Conservation (phyloP, 2,888 invertebrate species). For the Dexiosoma caninum region DNA sequence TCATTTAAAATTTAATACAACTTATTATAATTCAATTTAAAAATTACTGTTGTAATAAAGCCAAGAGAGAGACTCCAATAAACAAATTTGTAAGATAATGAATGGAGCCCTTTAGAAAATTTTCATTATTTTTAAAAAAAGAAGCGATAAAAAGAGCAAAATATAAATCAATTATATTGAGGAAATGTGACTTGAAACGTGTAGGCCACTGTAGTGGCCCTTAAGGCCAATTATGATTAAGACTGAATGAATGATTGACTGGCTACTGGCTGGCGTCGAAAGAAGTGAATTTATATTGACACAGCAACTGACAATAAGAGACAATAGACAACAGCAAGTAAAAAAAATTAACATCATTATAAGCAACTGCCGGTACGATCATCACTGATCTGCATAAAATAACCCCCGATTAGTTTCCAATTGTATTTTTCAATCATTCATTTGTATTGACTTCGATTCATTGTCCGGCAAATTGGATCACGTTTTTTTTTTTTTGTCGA, state of each 20-base stretch:
- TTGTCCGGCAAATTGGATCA: slow-evolving; percentile 61
- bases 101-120: slow-evolving; percentile 23
- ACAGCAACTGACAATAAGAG: slow-evolving; percentile 40
- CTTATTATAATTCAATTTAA: slow-evolving; percentile 4
- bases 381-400: slow-evolving; percentile 25
- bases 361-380: background rate
- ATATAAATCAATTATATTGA: slow-evolving; percentile 50
- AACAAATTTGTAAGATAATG: background rate
- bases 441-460: slow-evolving; percentile 32
- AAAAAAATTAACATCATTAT: slow-evolving; percentile 8
- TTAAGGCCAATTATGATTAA: slow-evolving; percentile 46
- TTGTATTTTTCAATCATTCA: background rate
- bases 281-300: slow-evolving; percentile 26
- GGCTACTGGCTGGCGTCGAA: background rate
- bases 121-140: background rate
- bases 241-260: background rate
- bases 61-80: background rate
- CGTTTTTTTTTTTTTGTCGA: slow-evolving; percentile 58
- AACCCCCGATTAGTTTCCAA: slow-evolving; percentile 31
- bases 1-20: background rate
- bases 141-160: slow-evolving; percentile 2
- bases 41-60: background rate
- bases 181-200: slow-evolving; percentile 59
- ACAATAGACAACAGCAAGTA: slow-evolving; percentile 18
- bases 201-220: slow-evolving; percentile 56